phyloP scores from a whole-genome alignment of 2,113 vertebrate genomes.

The Murina feae region DNA sequence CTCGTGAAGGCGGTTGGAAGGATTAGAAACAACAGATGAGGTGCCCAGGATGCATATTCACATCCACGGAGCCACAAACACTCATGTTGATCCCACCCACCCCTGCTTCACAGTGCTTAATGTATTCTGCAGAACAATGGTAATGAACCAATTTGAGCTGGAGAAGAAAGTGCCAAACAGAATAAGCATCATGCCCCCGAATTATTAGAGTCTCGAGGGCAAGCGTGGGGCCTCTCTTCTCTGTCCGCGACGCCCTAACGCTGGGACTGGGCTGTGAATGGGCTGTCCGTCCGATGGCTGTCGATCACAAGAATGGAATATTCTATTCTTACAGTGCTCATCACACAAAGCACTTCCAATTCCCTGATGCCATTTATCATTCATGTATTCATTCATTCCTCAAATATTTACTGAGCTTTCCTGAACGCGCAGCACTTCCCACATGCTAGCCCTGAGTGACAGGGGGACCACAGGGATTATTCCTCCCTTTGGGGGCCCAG shows the following conservation, averaged over 20 bases:
- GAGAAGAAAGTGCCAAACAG: not conserved
- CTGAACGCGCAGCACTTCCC: not conserved
- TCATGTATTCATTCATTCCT: constrained; percentile 42
- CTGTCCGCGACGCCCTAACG: not conserved
- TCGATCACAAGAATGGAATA: not conserved
- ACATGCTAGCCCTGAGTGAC: not conserved
- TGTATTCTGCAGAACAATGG: not conserved
- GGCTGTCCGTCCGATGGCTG: not conserved
- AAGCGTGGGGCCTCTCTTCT: not conserved
- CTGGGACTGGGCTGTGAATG: no score
- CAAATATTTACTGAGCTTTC: constrained; percentile 63
- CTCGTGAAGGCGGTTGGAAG: not conserved
- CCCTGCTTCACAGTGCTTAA: not conserved
- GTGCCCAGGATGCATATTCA: no score
- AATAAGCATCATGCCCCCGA: not conserved
- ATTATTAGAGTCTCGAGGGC: not conserved
- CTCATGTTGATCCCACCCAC: not conserved
- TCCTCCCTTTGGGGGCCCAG: not conserved
- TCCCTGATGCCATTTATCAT: constrained; percentile 45
- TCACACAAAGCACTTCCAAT: constrained; percentile 1
- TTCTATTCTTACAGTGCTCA: not conserved
- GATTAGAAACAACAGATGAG: not conserved
- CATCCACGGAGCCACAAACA: not conserved
- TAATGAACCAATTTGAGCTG: not conserved
- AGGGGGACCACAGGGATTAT: not conserved